Conservation (phyloP, 2,113 vertebrate species). For the Halichoerus grypus region DNA sequence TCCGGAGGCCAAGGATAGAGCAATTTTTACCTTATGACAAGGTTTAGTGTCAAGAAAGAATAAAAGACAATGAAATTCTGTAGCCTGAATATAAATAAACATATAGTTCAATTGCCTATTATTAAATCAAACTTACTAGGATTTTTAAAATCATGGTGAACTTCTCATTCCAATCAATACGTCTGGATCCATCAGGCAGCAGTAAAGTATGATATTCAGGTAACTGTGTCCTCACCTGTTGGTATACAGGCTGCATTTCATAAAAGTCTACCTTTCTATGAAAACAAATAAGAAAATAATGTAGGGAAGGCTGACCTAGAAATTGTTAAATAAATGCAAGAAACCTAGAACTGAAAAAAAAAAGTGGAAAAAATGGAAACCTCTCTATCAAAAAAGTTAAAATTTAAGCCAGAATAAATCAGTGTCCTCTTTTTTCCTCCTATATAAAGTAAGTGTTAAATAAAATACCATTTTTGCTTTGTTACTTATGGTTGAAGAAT, state of each 20-base stretch:
- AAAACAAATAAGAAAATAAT: constrained; percentile 47
- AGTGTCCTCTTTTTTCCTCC: background rate
- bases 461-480: constrained; percentile 10
- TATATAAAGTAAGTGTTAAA: constrained; percentile 43
- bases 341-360: constrained; percentile 18
- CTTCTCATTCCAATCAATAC: background rate
- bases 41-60: constrained; percentile 36
- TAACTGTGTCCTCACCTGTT: background rate
- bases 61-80: background rate
- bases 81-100: background rate
- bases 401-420: constrained; percentile 7
- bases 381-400: background rate
- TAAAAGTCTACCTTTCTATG: background rate
- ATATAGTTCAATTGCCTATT: background rate
- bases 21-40: background rate
- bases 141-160: background rate
- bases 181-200: background rate
- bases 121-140: background rate
- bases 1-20: background rate
- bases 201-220: background rate
- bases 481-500: background rate
- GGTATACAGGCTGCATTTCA: background rate
- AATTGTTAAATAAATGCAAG: constrained; percentile 54
- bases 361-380: background rate
- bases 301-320: background rate